phyloP scores from a whole-genome alignment of 2,797 vertebrate species.

The Prionace glauca region DNA sequence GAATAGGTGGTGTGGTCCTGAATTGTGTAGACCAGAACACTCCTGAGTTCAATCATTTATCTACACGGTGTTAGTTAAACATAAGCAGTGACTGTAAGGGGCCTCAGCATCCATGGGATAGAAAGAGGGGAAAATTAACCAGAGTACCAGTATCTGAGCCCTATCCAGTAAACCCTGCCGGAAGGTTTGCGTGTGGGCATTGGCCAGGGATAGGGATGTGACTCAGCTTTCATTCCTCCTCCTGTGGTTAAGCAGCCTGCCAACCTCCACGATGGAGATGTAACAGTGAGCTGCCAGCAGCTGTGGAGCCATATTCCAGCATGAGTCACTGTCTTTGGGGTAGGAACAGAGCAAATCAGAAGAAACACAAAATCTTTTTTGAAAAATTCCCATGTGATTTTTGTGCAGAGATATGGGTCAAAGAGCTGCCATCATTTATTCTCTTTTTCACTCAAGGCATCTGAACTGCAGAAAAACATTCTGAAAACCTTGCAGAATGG shows the following conservation, averaged over 20 bases:
- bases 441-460: neutral
- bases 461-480: neutral
- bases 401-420: neutral
- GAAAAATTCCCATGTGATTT: neutral
- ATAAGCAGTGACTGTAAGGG: neutral
- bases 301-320: neutral
- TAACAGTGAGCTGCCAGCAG: neutral
- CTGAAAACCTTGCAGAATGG: neutral
- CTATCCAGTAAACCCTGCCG: neutral
- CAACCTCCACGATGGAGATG: neutral
- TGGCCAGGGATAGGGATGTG: too few relatives aligned
- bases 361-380: neutral
- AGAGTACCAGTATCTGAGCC: neutral
- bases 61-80: neutral
- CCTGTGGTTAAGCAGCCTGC: neutral
- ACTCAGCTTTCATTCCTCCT: neutral
- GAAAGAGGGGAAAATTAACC: neutral
- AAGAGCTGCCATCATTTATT: neutral
- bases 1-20: neutral
- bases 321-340: neutral
- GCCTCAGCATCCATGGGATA: neutral
- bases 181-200: neutral
- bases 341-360: neutral
- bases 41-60: neutral
- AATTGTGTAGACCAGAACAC: neutral